A percentile compares a stretch with the other conserved stretches of the same genome.
Evolutionary conservation across 2,888 invertebrate species (phyloP).

Genomic region (Anagyrus pseudococci): DNA sequence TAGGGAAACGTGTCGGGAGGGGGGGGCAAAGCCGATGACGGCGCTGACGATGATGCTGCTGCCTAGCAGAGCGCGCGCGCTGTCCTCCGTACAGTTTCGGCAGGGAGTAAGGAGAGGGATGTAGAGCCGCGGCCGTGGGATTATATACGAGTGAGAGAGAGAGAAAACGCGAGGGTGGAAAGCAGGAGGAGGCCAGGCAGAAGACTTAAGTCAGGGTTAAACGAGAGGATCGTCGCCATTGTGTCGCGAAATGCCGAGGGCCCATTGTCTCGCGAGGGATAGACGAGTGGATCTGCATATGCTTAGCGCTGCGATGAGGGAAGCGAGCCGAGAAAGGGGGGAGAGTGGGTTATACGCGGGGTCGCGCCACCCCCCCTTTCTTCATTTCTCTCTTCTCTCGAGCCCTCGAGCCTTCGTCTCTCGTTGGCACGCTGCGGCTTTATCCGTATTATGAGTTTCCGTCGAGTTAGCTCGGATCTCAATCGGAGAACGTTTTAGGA

Average conservation of each 20-base stretch:
- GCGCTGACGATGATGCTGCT: background rate
- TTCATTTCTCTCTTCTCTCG: slow-evolving; percentile 25
- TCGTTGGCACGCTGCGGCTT: background rate
- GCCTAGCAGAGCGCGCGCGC: background rate
- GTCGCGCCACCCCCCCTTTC: slow-evolving; percentile 3
- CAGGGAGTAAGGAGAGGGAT: slow-evolving; percentile 6
- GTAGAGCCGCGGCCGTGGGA: slow-evolving; percentile 45
- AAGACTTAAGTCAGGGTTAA: slow-evolving; percentile 62
- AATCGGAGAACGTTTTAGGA: slow-evolving; percentile 11
- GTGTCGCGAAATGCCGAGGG: slow-evolving; percentile 49
- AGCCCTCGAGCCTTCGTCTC: background rate
- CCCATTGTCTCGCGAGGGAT: slow-evolving; percentile 56
- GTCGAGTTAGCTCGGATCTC: slow-evolving; percentile 23
- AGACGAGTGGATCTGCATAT: slow-evolving; percentile 60
- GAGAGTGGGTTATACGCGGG: slow-evolving; percentile 54
- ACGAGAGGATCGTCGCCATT: slow-evolving; percentile 62
- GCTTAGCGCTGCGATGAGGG: slow-evolving; percentile 51
- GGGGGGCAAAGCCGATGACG: too few relatives aligned
- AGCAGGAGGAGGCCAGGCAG: slow-evolving; percentile 45
- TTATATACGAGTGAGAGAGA: slow-evolving; percentile 46
- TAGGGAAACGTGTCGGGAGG: too few relatives aligned
- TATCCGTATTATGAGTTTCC: slow-evolving; percentile 24
- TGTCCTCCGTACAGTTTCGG: slow-evolving; percentile 13
- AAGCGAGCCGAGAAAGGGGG: slow-evolving; percentile 14
- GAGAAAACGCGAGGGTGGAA: slow-evolving; percentile 55